Evolutionary conservation across 2,797 vertebrate genomes (phyloP), one percentile per base, ranked within the genome.

Genomic region (Muraenolepis orangiensis): DNA sequence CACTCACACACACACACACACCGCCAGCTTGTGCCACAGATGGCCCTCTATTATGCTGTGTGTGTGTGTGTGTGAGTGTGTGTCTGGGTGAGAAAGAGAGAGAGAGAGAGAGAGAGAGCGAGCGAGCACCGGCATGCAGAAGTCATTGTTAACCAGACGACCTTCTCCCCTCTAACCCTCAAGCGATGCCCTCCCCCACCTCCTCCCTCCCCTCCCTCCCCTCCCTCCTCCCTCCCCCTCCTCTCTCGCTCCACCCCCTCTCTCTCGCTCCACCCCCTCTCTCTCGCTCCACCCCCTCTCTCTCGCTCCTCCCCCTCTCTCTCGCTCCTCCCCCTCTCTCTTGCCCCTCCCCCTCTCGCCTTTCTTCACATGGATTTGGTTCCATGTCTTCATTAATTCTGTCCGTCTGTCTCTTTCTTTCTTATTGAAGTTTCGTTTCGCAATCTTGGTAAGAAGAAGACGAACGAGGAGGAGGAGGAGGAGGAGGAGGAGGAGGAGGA

Each of bases 171-270:
- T 28, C 57, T 57, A 23, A 57, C 51, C 51, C 51, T 23, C 51
- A 3, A 76, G 77, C 57, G 69, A 72, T n/a, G 61, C 73, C 70
- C 34, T 73, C 61, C 68, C 51, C 69, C 46, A 71, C 72, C 31
- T 46, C 5, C 32, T 8, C 32, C 3, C 32, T 8, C 8, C 32
- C 74, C 57, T 64, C 46, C 69, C 57, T 71, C 70, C 31, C 61
- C 5, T 26, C 40, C 20, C 36, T 18, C 26, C 68, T 34, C n/a
- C 61, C 26, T 29, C 23, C 64, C 13, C 29, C 34, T 20, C 57
- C 57, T 64, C n/a, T 7, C n/a, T 64, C 57, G 18, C 16, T 8
- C 4, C 57, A 12, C 57, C 23, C 20, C 57, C 1, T n/a, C 57
- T 7, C 57, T 64, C 23, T 13, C 57, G 20, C 7, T 57, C 16